Evolutionary conservation across 1,140 invertebrate species (phyloP).

Genomic region (Nasonia longicornis): DNA sequence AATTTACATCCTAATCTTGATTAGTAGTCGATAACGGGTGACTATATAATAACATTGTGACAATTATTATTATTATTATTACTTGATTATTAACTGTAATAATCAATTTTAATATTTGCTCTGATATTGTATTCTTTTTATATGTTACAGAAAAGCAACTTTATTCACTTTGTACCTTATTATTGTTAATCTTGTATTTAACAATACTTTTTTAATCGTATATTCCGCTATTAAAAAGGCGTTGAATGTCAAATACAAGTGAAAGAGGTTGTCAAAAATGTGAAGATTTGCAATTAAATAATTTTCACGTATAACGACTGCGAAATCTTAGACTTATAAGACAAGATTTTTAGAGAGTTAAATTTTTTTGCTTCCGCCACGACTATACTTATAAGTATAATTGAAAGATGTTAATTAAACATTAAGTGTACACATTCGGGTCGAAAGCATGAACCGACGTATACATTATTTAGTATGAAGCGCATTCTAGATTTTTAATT

Average conservation of each 20-base stretch:
- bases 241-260: conserved; percentile 19
- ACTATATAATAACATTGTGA: background rate
- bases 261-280: conserved; percentile 26
- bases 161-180: conserved; percentile 24
- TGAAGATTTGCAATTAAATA: conserved; percentile 3
- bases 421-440: conserved; percentile 38
- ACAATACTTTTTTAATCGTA: conserved; percentile 5
- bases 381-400: conserved; percentile 38
- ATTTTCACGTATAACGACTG: conserved; percentile 41
- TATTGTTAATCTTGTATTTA: conserved; percentile 28
- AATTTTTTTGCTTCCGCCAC: conserved; percentile 38
- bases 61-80: background rate
- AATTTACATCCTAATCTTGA: background rate
- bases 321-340: conserved; percentile 41
- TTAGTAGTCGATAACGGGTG: conserved; percentile 15
- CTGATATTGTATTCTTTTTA: conserved; percentile 17
- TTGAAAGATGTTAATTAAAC: conserved; percentile 48
- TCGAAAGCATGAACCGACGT: conserved; percentile 26
- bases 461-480: conserved; percentile 23
- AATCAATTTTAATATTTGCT: background rate
- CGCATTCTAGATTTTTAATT: conserved; percentile 32
- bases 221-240: background rate
- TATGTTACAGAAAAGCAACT: conserved; percentile 27
- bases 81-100: background rate
- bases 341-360: conserved; percentile 46